Evolutionary conservation across 2,888 invertebrate species (phyloP).

Genomic region (Trichopoda pennipes): DNA sequence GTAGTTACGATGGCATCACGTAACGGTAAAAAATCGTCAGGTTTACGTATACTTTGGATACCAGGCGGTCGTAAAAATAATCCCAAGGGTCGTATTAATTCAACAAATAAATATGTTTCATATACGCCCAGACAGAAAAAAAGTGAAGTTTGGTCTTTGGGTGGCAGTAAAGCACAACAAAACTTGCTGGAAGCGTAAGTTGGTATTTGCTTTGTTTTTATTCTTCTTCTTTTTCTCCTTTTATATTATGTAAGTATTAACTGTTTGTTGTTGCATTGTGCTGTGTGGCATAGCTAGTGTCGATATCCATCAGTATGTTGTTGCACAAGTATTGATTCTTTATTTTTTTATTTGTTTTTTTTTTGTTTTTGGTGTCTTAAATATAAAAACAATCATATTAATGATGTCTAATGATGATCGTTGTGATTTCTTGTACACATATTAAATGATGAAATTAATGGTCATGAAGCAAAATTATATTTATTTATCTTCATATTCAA

Average conservation of each 20-base stretch:
- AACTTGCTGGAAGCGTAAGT: conserved; percentile 78
- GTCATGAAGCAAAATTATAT: conserved; percentile 33
- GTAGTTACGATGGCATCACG: conserved; percentile 76
- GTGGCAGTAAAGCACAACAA: conserved; percentile 77
- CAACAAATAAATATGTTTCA: conserved; percentile 76
- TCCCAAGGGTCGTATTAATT: conserved; percentile 77
- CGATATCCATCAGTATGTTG: neutral
- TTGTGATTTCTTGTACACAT: conserved; percentile 9
- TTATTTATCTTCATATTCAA: conserved; percentile 8
- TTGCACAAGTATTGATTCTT: conserved; percentile 7
- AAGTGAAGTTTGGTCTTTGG: conserved; percentile 79
- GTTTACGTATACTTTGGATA: conserved; percentile 80
- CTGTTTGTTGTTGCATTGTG: neutral
- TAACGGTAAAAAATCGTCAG: conserved; percentile 75
- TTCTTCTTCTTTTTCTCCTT: neutral
- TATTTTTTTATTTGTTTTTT: conserved; percentile 42
- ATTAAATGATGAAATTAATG: conserved; percentile 48
- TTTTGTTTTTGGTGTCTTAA: neutral
- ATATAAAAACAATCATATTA: conserved; percentile 16
- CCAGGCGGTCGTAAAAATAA: conserved; percentile 78
- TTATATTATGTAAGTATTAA: neutral
- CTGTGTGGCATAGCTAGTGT: conserved; percentile 9
- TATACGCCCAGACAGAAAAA: conserved; percentile 75
- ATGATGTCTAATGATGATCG: neutral
- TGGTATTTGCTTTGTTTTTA: conserved; percentile 70